Evolutionary conservation across 2,888 invertebrate genomes (phyloP).

Genomic region (Schizaphis graminum): DNA sequence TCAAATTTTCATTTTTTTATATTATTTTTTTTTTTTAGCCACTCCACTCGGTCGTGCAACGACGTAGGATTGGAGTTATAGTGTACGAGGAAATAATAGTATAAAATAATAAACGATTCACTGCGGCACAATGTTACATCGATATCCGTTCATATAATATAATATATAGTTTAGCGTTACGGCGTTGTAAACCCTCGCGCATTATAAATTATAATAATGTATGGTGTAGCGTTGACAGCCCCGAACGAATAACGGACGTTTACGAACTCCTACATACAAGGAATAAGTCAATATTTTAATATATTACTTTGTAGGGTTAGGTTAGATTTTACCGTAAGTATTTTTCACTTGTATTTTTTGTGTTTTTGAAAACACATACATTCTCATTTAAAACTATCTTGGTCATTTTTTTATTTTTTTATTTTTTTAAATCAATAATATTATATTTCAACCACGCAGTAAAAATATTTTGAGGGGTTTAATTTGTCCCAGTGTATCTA

Average conservation of each 20-base stretch:
- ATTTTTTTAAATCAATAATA: not conserved
- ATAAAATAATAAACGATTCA: conserved; percentile 2
- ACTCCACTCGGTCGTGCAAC: not conserved
- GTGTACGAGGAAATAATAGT: not conserved
- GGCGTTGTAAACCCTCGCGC: not conserved
- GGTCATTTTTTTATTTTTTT: not conserved
- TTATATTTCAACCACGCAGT: not conserved
- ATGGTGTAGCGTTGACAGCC: conserved; percentile 29
- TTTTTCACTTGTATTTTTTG: not conserved
- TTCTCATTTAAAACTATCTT: not conserved
- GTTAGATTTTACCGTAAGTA: not conserved
- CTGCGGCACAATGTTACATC: not conserved
- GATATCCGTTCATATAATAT: not conserved
- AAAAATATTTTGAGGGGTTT: not conserved
- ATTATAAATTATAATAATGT: conserved; percentile 29
- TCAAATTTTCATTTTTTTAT: not conserved
- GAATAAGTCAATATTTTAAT: conserved; percentile 10
- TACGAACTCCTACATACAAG: not conserved
- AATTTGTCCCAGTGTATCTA: not conserved
- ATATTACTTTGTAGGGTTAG: not conserved
- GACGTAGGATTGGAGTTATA: not conserved
- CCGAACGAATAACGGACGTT: not conserved
- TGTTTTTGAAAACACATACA: not conserved
- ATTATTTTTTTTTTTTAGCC: not conserved
- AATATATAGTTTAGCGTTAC: conserved; percentile 13